Conservation (phyloP, 1,140 invertebrate genomes). For the Drosophila setifemur region DNA sequence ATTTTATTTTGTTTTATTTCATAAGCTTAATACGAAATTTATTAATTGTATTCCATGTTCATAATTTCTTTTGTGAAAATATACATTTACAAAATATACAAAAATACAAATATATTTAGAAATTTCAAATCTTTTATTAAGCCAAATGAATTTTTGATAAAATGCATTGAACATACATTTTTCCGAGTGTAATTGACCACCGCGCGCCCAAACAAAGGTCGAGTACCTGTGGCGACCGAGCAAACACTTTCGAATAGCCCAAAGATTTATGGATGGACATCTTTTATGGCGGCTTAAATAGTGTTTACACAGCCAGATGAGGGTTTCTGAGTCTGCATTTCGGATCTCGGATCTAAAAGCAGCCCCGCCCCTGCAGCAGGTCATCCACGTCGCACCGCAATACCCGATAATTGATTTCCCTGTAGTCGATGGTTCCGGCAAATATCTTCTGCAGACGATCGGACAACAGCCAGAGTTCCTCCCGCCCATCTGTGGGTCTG, state of each 20-base stretch:
- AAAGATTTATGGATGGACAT: constrained; percentile 63
- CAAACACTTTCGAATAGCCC: constrained; percentile 33
- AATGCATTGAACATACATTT: no score
- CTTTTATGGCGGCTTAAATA: constrained; percentile 52
- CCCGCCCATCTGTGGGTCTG: constrained; percentile 81
- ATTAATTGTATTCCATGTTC: no score
- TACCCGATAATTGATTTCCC: constrained; percentile 72
- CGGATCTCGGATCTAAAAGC: constrained; percentile 39
- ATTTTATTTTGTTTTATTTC: no score
- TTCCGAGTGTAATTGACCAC: constrained; percentile 56
- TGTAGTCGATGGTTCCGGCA: constrained; percentile 84
- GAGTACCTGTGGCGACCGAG: constrained; percentile 43
- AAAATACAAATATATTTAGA: no score
- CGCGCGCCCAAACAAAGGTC: constrained; percentile 47
- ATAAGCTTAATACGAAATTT: no score
- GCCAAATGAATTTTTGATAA: no score
- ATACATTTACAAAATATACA: no score
- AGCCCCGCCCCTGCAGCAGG: constrained; percentile 38
- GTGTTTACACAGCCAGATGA: constrained; percentile 61
- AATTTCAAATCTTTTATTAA: no score
- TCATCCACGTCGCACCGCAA: constrained; percentile 59
- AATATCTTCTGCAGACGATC: constrained; percentile 84
- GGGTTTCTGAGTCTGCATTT: neutral
- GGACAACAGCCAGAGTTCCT: constrained; percentile 60
- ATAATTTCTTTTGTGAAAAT: neutral